These are phyloP conservation scores for Helicoverpa zea DNA, from an alignment of 1,140 invertebrate species.

Conservation along the genomic window DNA sequence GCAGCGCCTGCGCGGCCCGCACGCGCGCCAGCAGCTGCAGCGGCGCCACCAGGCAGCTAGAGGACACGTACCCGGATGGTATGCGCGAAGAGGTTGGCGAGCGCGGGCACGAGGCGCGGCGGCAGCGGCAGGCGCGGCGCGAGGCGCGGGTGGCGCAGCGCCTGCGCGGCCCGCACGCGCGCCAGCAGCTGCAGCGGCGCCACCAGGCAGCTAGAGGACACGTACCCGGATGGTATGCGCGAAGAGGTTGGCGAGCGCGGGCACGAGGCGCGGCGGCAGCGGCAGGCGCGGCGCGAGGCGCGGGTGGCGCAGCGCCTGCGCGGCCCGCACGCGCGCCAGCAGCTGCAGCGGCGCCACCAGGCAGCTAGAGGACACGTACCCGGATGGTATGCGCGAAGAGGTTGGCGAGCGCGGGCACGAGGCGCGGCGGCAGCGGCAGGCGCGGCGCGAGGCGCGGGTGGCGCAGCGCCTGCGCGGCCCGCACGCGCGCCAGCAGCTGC, in stretches of 20 bases:
- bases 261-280: constrained; percentile 94
- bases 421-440: constrained; percentile 94
- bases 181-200: no score
- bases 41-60: constrained; percentile 92
- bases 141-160: constrained; percentile 91
- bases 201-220: no score
- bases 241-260: constrained; percentile 95
- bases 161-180: constrained; percentile 89
- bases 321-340: constrained; percentile 91
- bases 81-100: constrained; percentile 96
- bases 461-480: constrained; percentile 88
- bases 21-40: constrained; percentile 95
- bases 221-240: constrained; percentile 92
- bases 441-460: constrained; percentile 93
- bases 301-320: constrained; percentile 89
- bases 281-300: constrained; percentile 94
- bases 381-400: constrained; percentile 98
- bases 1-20: constrained; percentile 88
- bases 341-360: constrained; percentile 96
- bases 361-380: constrained; percentile 86
- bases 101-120: constrained; percentile 92
- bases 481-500: constrained; percentile 94
- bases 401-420: constrained; percentile 94
- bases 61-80: constrained; percentile 93
- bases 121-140: constrained; percentile 95